These are phyloP conservation scores for Scolopax mira DNA, from an alignment of 2,113 vertebrate species.

Conservation along the genomic window DNA sequence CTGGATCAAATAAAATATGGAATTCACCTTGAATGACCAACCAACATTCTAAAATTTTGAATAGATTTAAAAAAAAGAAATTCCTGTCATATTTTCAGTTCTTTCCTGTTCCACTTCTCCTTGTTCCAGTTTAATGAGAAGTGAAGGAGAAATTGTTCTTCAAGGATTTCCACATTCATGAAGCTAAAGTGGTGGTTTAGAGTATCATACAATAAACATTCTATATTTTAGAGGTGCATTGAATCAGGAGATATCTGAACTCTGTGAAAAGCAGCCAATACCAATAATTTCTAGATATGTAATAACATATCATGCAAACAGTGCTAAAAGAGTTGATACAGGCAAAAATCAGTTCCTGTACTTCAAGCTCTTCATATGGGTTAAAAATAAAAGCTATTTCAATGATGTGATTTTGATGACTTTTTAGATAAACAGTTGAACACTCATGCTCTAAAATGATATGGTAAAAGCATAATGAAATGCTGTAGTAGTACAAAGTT, in stretches of 20 bases:
- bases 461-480: neutral
- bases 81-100: neutral
- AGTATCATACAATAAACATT: neutral
- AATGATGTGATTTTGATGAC: neutral
- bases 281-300: neutral
- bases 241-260: neutral
- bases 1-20: neutral
- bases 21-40: neutral
- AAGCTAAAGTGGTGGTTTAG: neutral
- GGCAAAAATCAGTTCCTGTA: neutral
- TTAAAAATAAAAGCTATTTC: conserved; percentile 2
- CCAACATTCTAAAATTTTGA: neutral
- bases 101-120: neutral
- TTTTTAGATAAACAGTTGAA: neutral
- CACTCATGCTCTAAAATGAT: neutral
- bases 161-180: neutral
- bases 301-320: neutral
- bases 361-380: neutral
- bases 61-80: neutral
- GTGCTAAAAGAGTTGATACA: neutral
- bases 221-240: neutral
- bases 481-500: neutral
- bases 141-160: neutral
- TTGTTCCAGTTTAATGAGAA: neutral
- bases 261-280: neutral